Evolutionary conservation across 1,140 invertebrate genomes (phyloP).

Genomic region (Cardiocondyla obscurior): DNA sequence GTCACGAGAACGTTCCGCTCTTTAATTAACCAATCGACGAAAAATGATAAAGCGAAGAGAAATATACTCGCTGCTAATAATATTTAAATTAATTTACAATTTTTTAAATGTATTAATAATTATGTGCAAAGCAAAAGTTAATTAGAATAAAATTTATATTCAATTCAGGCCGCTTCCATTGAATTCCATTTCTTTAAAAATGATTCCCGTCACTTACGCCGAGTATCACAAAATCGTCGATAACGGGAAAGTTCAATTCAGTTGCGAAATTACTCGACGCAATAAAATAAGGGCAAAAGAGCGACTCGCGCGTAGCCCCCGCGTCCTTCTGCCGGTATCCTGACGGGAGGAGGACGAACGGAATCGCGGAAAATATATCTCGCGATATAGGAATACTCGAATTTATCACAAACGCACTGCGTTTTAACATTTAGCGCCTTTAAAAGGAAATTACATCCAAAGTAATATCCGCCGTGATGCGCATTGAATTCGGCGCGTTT

Average conservation of each 20-base stretch:
- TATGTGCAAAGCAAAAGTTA: neutral
- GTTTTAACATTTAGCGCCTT: slow-evolving; percentile 54
- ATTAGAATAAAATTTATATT: neutral
- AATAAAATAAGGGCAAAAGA: slow-evolving; percentile 34
- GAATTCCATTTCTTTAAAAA: neutral
- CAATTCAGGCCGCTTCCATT: neutral
- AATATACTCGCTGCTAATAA: slow-evolving; percentile 7
- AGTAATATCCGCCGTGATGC: slow-evolving; percentile 49
- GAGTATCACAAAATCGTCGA: slow-evolving; percentile 12
- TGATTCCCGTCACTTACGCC: neutral
- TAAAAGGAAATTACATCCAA: slow-evolving; percentile 57
- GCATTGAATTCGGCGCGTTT: slow-evolving; percentile 51
- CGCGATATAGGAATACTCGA: slow-evolving; percentile 40
- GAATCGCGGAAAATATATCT: slow-evolving; percentile 49
- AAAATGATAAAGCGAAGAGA: slow-evolving; percentile 4
- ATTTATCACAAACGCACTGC: slow-evolving; percentile 41
- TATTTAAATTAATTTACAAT: slow-evolving; percentile 8
- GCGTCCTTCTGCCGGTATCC: slow-evolving; percentile 14
- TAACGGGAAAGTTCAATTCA: slow-evolving; percentile 27
- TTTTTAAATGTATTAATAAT: slow-evolving; percentile 3
- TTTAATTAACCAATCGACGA: slow-evolving; percentile 23
- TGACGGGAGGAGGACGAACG: neutral
- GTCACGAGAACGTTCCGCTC: slow-evolving; percentile 14
- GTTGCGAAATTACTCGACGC: slow-evolving; percentile 2
- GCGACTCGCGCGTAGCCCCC: neutral